A percentile compares a stretch with the other conserved stretches of the same genome.
Evolutionary conservation across 1,140 invertebrate genomes (phyloP).

Genomic region (Penaeus chinensis): DNA sequence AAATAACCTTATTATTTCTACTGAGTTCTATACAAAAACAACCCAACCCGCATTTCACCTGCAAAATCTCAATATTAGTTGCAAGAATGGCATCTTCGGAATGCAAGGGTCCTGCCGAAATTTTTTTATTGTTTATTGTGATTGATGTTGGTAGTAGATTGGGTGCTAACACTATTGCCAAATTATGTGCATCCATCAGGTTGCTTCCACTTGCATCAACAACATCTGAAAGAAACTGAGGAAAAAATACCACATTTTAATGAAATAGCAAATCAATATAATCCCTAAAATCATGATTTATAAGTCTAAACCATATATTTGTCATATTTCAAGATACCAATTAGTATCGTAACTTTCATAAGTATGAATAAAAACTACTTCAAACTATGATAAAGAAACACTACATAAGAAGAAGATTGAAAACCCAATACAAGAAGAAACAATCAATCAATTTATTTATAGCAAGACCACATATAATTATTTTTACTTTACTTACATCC

Average conservation of each 20-base stretch:
- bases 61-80: conserved; percentile 57
- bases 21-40: no score
- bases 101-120: not conserved
- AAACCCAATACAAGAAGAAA: no score
- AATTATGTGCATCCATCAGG: conserved; percentile 59
- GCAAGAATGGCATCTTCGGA: conserved; percentile 50
- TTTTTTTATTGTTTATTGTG: not conserved
- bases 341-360: no score
- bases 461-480: not conserved
- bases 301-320: not conserved
- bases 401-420: no score
- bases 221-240: conserved; percentile 58
- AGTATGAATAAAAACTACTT: no score
- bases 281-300: not conserved
- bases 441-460: not conserved
- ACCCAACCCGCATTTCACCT: conserved; percentile 21
- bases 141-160: conserved; percentile 50
- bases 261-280: not conserved
- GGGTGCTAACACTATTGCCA: conserved; percentile 60
- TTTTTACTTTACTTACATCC: conserved; percentile 41
- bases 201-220: conserved; percentile 54
- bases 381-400: no score
- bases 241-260: not conserved
- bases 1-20: no score
- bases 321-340: no score